Percentiles rank a stretch among this genome's conserved stretches.
Evolutionary conservation across 2,113 vertebrate genomes (phyloP).

Genomic region (Albula glossodonta): DNA sequence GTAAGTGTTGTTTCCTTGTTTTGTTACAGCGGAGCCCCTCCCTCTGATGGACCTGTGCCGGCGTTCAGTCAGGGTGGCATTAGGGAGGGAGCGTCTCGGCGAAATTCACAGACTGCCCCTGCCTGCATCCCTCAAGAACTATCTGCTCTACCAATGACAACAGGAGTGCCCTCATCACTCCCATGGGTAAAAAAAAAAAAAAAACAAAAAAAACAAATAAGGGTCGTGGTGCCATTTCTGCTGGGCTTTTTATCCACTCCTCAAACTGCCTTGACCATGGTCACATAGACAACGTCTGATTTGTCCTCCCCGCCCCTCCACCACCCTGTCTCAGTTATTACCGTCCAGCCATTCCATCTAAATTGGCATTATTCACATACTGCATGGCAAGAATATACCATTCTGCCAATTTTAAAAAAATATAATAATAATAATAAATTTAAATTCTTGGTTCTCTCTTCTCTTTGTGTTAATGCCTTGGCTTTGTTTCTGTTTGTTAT

Average conservation of each 20-base stretch:
- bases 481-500: slow-evolving; percentile 34
- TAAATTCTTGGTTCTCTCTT: slow-evolving; percentile 1
- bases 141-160: slow-evolving; percentile 96
- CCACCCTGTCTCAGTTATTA: neutral
- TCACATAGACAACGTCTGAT: neutral
- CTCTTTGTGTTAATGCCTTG: neutral
- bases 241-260: neutral
- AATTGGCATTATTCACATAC: neutral
- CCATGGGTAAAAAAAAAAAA: neutral
- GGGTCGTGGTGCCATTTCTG: neutral
- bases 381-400: neutral
- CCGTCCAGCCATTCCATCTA: neutral
- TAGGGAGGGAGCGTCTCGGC: slow-evolving; percentile 87
- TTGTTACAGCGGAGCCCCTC: slow-evolving; percentile 85
- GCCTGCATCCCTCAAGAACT: slow-evolving; percentile 94
- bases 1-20: slow-evolving; percentile 10
- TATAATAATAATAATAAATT: no score
- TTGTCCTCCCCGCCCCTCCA: neutral
- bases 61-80: slow-evolving; percentile 86
- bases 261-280: neutral
- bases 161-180: neutral
- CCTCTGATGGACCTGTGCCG: slow-evolving; percentile 96
- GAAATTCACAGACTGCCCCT: slow-evolving; percentile 89
- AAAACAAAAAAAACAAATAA: neutral
- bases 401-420: neutral